Conservation (phyloP, 1,140 invertebrate species). For the Homalodisca vitripennis region DNA sequence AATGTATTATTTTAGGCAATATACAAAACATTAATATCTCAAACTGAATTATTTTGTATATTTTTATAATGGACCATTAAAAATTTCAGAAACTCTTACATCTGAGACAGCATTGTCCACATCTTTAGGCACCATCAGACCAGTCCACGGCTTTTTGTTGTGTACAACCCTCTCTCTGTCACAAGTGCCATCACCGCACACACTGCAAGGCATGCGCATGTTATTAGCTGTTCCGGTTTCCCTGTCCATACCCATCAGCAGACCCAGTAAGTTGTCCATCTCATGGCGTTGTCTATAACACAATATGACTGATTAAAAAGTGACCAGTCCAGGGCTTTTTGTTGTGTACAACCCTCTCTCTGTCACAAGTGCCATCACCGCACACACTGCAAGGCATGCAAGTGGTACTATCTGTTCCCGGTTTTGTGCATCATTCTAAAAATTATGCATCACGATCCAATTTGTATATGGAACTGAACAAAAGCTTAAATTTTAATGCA, state of each 20-base stretch:
- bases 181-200: constrained; percentile 47
- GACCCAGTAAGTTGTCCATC: constrained; percentile 15
- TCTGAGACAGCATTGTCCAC: constrained; percentile 67
- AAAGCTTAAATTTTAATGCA: not conserved
- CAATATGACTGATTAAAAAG: not conserved
- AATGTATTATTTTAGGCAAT: not conserved
- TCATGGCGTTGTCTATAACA: constrained; percentile 25
- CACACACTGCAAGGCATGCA: constrained; percentile 35
- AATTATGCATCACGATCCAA: not conserved
- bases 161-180: constrained; percentile 52
- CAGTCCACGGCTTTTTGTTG: constrained; percentile 60
- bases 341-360: constrained; percentile 51
- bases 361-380: constrained; percentile 48
- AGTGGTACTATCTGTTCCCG: not conserved
- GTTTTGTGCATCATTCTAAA: not conserved
- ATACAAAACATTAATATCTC: not conserved
- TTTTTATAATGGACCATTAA: not conserved
- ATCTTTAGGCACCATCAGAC: constrained; percentile 60
- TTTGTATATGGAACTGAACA: not conserved
- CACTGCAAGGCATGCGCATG: constrained; percentile 31
- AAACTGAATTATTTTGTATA: constrained; percentile 31
- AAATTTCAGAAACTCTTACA: constrained; percentile 50
- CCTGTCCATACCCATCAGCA: not conserved
- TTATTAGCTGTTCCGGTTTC: not conserved
- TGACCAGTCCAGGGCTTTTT: constrained; percentile 61